Percentiles rank a stretch among this genome's conserved stretches.
phyloP scores from a whole-genome alignment of 2,888 invertebrate genomes.

The Eupithecia tripunctaria region DNA sequence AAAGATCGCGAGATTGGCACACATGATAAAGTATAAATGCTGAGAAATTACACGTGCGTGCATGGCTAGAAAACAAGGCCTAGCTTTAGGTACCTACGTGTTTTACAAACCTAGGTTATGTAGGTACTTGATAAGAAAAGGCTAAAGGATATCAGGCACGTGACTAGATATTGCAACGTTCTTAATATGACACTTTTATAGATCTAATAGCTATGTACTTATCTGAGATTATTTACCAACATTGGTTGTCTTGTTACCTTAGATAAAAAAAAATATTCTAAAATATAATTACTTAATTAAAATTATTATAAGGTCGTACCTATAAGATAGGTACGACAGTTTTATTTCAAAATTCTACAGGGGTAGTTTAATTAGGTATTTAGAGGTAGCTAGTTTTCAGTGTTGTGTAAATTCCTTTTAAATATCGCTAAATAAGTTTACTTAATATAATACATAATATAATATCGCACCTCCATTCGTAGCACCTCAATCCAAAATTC shows the following conservation, averaged over 20 bases:
- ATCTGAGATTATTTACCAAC: neutral
- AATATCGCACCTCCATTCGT: too few species aligned
- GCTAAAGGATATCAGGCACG: neutral
- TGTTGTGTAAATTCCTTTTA: too few species aligned
- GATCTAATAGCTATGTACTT: neutral
- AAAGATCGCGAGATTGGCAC: constrained; percentile 1
- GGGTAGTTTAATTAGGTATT: too few species aligned
- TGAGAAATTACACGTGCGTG: constrained; percentile 4
- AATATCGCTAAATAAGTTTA: too few species aligned
- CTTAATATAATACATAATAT: too few species aligned
- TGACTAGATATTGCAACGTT: neutral
- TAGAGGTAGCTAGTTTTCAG: too few species aligned
- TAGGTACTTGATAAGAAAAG: neutral
- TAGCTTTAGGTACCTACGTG: constrained; percentile 4
- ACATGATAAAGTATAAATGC: constrained; percentile 2
- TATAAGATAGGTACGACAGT: too few species aligned
- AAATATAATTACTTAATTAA: too few species aligned
- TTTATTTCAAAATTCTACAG: too few species aligned
- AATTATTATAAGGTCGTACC: too few species aligned
- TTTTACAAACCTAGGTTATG: neutral
- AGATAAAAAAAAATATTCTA: too few species aligned
- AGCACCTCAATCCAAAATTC: too few species aligned
- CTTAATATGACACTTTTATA: neutral
- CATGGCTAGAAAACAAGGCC: constrained; percentile 8
- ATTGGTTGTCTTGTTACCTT: neutral